Evolutionary conservation across 2,113 vertebrate species (phyloP).

Genomic region (Campylomormyrus tamandua): DNA sequence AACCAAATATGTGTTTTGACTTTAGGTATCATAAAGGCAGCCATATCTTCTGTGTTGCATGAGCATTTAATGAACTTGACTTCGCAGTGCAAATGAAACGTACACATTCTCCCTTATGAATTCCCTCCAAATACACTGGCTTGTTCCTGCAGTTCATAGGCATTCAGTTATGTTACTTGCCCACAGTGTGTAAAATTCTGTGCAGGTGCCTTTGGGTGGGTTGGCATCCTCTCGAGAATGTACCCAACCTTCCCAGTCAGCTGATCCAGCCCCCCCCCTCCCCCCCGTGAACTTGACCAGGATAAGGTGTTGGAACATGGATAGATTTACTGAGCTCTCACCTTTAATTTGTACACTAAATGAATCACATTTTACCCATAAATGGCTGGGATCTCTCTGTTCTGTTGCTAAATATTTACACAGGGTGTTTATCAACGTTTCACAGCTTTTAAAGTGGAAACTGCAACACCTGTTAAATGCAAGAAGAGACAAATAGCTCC

Average conservation of each 20-base stretch:
- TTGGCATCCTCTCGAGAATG: neutral
- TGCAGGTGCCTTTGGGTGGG: neutral
- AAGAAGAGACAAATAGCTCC: constrained; percentile 9
- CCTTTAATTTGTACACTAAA: neutral
- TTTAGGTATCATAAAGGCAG: neutral
- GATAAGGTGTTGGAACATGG: neutral
- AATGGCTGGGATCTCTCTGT: neutral
- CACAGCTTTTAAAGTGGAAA: constrained; percentile 17
- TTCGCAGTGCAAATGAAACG: neutral
- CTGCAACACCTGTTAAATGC: constrained; percentile 10
- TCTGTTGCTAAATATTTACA: constrained; percentile 16
- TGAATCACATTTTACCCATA: neutral
- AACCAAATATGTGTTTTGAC: neutral
- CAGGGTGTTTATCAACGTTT: neutral
- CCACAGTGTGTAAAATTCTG: neutral
- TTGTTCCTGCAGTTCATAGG: neutral
- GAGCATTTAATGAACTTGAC: neutral
- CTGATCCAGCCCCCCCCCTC: neutral
- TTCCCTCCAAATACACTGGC: neutral
- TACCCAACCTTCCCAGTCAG: neutral
- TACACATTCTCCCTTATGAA: neutral
- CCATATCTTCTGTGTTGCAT: neutral
- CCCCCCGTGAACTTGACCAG: neutral
- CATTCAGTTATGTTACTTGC: neutral
- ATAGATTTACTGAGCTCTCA: neutral